Percentiles rank a stretch among this genome's conserved stretches.
Evolutionary conservation across 2,888 invertebrate species (phyloP).

Genomic region (Crocallis elinguaria): DNA sequence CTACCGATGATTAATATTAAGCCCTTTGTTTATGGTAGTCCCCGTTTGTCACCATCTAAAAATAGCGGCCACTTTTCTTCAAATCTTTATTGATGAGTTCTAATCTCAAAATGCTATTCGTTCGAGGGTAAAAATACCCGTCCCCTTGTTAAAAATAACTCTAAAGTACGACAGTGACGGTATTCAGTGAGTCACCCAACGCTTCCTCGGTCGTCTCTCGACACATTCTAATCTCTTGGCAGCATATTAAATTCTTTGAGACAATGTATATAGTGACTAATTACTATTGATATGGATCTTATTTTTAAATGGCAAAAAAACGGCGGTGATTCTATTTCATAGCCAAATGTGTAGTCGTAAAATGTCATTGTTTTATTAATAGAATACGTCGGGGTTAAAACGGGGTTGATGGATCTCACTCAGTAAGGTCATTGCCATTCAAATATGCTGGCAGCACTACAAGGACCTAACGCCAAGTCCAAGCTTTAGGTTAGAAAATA

Average conservation of each 20-base stretch:
- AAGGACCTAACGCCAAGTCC: no score
- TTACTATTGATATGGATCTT: not conserved
- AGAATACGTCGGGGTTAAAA: no score
- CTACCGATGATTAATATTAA: no score
- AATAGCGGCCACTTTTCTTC: not conserved
- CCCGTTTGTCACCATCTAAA: not conserved
- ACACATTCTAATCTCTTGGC: slow-evolving; percentile 24
- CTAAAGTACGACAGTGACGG: not conserved
- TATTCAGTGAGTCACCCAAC: slow-evolving; percentile 10
- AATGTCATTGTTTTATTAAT: not conserved
- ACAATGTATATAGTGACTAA: slow-evolving; percentile 28
- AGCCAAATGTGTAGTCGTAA: not conserved
- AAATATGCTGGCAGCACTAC: no score
- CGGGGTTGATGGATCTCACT: no score
- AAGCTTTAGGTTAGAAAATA: no score
- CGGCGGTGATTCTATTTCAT: not conserved
- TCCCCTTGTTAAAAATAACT: slow-evolving; percentile 11
- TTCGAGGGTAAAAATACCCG: slow-evolving; percentile 13
- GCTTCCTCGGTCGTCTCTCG: slow-evolving; percentile 7
- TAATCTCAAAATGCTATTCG: slow-evolving; percentile 3
- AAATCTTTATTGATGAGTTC: slow-evolving; percentile 3
- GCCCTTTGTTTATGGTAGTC: no score
- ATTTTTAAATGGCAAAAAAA: not conserved
- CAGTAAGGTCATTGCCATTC: no score
- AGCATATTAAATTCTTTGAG: slow-evolving; percentile 7